phyloP scores from a whole-genome alignment of 2,113 vertebrate genomes.

The Promerops cafer region DNA sequence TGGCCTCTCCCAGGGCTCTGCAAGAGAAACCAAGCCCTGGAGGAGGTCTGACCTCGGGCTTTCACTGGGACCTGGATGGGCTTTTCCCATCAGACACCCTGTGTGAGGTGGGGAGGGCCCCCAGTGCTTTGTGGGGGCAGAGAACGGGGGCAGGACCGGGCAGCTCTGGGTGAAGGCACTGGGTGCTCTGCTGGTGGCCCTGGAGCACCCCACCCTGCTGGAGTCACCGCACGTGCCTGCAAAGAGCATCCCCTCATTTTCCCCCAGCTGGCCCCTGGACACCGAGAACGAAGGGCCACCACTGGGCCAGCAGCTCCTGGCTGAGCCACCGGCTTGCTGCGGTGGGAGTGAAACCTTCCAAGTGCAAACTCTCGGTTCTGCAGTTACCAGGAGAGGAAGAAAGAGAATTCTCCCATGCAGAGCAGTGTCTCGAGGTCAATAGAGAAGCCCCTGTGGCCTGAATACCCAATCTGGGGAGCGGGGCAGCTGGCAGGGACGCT shows the following conservation, averaged over 20 bases:
- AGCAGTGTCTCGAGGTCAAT: neutral
- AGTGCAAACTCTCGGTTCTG: neutral
- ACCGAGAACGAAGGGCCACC: neutral
- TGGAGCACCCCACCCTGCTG: neutral
- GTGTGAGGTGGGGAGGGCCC: accelerated
- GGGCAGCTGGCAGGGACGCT: neutral
- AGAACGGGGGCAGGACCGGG: neutral
- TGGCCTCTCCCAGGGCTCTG: neutral
- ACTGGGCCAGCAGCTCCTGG: neutral
- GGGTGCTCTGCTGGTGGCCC: neutral
- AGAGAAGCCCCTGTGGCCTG: conserved; percentile 20
- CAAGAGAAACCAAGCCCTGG: neutral
- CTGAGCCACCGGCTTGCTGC: neutral
- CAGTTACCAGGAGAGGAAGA: neutral
- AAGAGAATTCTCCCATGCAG: neutral
- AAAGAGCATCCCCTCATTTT: neutral
- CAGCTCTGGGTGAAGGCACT: neutral
- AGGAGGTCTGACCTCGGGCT: neutral
- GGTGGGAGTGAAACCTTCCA: neutral
- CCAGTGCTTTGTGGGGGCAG: neutral
- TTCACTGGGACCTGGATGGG: neutral
- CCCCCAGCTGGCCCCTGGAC: neutral
- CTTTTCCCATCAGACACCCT: neutral
- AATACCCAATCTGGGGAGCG: conserved; percentile 40
- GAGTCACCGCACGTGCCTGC: neutral